Evolutionary conservation across 92 coral and sea anemone genomes (phyloP).

Genomic region (Epizoanthus rinbou): DNA sequence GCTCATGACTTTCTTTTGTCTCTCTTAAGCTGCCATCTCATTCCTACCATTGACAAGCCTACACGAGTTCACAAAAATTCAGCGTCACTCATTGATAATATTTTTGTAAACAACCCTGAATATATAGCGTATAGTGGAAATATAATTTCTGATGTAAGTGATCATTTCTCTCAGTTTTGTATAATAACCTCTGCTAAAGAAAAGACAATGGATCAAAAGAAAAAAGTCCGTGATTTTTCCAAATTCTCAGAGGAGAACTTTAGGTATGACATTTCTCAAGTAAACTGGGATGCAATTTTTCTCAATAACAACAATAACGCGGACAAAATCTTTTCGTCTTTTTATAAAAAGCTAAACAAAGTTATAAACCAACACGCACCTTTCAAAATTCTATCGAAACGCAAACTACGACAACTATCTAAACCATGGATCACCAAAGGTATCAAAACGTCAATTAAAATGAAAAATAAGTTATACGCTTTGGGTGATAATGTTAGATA

Average conservation of each 20-base stretch:
- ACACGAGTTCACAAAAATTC: not conserved
- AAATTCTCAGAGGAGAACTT: not conserved
- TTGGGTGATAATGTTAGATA: constrained; percentile 46
- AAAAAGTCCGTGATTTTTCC: not conserved
- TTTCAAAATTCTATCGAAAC: constrained; percentile 21
- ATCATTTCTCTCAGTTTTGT: too few relatives aligned
- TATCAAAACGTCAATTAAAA: constrained; percentile 17
- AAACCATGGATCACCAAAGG: constrained; percentile 55
- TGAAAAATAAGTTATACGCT: constrained; percentile 31
- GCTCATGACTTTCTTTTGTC: too few relatives aligned
- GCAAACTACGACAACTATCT: constrained; percentile 43
- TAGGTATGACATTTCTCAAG: not conserved
- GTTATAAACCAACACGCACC: constrained; percentile 55
- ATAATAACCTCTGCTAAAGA: not conserved
- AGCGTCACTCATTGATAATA: constrained; percentile 4
- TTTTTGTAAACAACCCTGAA: not conserved
- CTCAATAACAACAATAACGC: too few relatives aligned
- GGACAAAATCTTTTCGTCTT: constrained; percentile 35
- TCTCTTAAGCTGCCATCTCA: too few relatives aligned
- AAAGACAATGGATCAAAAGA: not conserved
- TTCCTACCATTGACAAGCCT: not conserved
- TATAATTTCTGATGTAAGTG: constrained; percentile 1
- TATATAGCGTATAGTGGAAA: not conserved
- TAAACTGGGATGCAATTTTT: too few relatives aligned
- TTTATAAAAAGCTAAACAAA: too few relatives aligned